These are phyloP conservation scores for Drosophila gunungcola DNA, from an alignment of 1,140 invertebrate genomes.

Conservation along the genomic window DNA sequence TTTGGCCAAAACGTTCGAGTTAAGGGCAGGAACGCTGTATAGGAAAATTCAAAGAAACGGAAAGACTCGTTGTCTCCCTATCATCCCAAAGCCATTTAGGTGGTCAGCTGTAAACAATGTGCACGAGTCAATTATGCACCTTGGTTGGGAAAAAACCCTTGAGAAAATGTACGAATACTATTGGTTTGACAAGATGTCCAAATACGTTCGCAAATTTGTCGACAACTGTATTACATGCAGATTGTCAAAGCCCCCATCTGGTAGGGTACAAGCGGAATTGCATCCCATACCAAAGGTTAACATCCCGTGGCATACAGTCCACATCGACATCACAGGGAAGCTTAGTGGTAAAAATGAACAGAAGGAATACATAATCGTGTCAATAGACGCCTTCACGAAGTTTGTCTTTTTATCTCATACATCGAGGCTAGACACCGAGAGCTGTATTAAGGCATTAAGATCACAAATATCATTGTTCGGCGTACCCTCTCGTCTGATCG, in stretches of 20 bases:
- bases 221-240: constrained; percentile 8
- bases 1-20: neutral
- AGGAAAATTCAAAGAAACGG: neutral
- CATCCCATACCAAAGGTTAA: too few species aligned
- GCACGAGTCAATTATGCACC: neutral
- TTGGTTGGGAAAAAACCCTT: constrained; percentile 5
- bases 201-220: neutral
- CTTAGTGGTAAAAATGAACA: too few species aligned
- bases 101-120: neutral
- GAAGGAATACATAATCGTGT: too few species aligned
- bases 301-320: too few species aligned
- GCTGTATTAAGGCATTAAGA: too few species aligned
- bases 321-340: too few species aligned
- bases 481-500: neutral
- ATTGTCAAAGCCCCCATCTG: neutral
- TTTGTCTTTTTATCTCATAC: too few species aligned
- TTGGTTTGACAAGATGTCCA: neutral
- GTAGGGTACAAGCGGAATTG: neutral
- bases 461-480: constrained; percentile 1
- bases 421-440: too few species aligned
- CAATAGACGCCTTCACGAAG: too few species aligned
- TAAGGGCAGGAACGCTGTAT: neutral
- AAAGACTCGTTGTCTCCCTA: neutral
- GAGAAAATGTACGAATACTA: constrained; percentile 6
- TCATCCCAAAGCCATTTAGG: neutral